Percentiles rank a stretch among this genome's conserved stretches.
Evolutionary conservation across 1,140 invertebrate genomes (phyloP).

Genomic region (Antheraea mylitta): DNA sequence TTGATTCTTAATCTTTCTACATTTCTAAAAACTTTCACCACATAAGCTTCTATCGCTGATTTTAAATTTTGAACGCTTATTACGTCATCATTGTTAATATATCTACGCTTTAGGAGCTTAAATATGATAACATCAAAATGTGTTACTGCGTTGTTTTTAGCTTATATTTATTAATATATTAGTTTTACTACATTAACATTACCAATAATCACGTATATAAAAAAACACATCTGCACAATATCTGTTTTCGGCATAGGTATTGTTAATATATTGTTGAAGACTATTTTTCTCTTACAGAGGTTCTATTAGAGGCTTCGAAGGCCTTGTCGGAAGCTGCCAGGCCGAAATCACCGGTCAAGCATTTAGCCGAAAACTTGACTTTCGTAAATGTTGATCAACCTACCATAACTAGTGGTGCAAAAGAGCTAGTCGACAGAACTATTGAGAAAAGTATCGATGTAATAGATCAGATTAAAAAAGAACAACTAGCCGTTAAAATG

Average conservation of each 20-base stretch:
- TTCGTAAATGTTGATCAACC: conserved; percentile 75
- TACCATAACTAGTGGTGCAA: conserved; percentile 67
- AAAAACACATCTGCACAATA: no score
- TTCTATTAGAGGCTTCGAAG: conserved; percentile 56
- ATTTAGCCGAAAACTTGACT: conserved; percentile 68
- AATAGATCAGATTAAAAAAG: conserved; percentile 72
- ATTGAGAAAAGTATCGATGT: conserved; percentile 74
- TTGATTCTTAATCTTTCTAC: conserved; percentile 64
- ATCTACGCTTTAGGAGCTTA: background rate
- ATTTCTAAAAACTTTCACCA: conserved; percentile 45
- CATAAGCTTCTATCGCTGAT: conserved; percentile 52
- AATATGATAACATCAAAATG: background rate
- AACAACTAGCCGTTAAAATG: conserved; percentile 63
- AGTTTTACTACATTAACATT: no score
- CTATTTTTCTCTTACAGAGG: conserved; percentile 61
- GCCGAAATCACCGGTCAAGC: conserved; percentile 72
- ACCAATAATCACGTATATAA: no score
- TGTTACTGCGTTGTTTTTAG: background rate
- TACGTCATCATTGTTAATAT: background rate
- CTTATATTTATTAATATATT: no score
- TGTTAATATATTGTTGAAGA: background rate
- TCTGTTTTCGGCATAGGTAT: background rate
- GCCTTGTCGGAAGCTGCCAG: conserved; percentile 49
- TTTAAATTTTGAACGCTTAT: conserved; percentile 18
- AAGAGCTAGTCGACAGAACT: conserved; percentile 68